Base-by-base conservation (phyloP, 2,888 invertebrate genomes). In the Alitta virens region DNA sequence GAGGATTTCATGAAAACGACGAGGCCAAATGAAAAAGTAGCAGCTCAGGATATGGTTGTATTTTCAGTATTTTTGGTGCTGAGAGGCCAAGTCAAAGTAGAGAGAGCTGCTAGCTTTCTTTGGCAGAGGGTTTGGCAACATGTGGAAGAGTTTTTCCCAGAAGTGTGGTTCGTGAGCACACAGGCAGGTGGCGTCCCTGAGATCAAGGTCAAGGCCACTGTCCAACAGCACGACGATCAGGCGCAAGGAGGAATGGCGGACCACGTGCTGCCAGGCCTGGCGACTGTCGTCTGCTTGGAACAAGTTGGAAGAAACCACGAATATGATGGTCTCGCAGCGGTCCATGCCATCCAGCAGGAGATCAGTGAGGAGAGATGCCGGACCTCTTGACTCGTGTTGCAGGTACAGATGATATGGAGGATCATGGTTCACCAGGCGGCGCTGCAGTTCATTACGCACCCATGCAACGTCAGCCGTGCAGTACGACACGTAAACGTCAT, bases 271-370 rank as follows among this genome's bases (percentile, higher is more conserved):
- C 12, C 49, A 26, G 18, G 51, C 38, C 14, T 59, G 33, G 1
- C 51, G 21, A 23, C 40, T 49, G 40, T 59, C 59, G 5, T 52
- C 59, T 21, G 33, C n/a, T 1, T 50, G 59, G 18, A 59, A 50
- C 5, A 59, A 40, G 38, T 59, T 14, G 33, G 33, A 40, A 40
- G 59, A 59, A 14, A 59, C 21, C 1, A 59, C 51, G 1, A 59
- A 24, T 2, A 59, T 26, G 23, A 51, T 51, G n/a, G 49, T 40
- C 27, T 59, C 59, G 25, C 59, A 49, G 21, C 38, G 49, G 26
- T 59, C 59, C 7, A 59, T 59, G 18, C 59, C 49, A n/a, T 59
- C 59, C 33, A 59, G 46, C 23, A 59, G 40, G 52, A 50, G 24
- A 14, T 59, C 51, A 14, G 59, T 49, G 16, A 59, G 59, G 18